A percentile compares a stretch with the other conserved stretches of the same genome.
phyloP scores from a whole-genome alignment of 2,113 vertebrate species.

The Podarcis raffonei region DNA sequence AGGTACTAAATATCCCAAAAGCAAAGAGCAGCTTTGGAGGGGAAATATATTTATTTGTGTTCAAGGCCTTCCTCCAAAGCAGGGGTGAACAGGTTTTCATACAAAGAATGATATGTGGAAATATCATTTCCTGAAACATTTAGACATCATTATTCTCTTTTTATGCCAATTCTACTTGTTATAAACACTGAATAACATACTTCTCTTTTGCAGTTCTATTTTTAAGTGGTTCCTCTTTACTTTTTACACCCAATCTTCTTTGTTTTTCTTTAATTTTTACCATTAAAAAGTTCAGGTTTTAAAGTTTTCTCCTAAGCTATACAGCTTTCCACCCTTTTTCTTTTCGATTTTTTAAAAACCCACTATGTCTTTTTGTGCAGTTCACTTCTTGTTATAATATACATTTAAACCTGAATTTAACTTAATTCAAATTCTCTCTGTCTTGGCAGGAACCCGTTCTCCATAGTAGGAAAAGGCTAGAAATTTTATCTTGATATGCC shows the following conservation, averaged over 20 bases:
- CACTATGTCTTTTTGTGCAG: not conserved
- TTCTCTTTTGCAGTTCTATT: constrained; percentile 50
- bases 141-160: not conserved
- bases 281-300: constrained; percentile 33
- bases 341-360: not conserved
- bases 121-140: too few relatives aligned
- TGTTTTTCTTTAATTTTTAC: constrained; percentile 46
- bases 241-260: constrained; percentile 37
- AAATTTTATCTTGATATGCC: constrained; percentile 19
- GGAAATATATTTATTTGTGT: too few relatives aligned
- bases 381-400: not conserved
- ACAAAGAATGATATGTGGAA: not conserved
- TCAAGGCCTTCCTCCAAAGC: too few relatives aligned
- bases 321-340: not conserved
- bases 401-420: not conserved
- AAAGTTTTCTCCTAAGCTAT: not conserved
- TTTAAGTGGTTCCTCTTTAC: constrained; percentile 57
- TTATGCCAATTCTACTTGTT: constrained; percentile 10
- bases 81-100: not conserved
- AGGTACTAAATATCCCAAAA: not conserved
- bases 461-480: not conserved
- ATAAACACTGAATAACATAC: constrained; percentile 24
- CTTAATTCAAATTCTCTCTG: not conserved
- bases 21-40: not conserved
- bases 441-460: not conserved